phyloP scores from a whole-genome alignment of 2,113 vertebrate species.

The Setophaga coronata region DNA sequence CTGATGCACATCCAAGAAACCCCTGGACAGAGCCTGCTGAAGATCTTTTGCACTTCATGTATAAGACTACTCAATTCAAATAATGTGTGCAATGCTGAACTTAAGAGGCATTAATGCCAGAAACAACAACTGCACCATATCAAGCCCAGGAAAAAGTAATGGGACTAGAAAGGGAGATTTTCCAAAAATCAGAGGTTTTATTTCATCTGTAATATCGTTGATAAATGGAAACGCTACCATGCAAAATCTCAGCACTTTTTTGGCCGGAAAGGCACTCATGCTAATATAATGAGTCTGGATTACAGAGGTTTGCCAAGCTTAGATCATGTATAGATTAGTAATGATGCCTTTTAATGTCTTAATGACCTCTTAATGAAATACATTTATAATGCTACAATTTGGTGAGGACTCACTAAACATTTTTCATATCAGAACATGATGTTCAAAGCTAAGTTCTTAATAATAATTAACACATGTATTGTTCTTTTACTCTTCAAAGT shows the following conservation, averaged over 20 bases:
- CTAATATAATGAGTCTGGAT: constrained; percentile 48
- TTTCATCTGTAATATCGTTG: constrained; percentile 66
- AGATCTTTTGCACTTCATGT: constrained; percentile 66
- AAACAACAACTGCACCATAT: constrained; percentile 71
- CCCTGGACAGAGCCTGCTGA: constrained; percentile 50
- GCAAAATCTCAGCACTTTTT: constrained; percentile 61
- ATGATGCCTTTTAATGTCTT: constrained; percentile 58
- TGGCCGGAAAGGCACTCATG: constrained; percentile 34
- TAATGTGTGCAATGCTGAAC: constrained; percentile 35
- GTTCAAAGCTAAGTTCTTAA: constrained; percentile 62
- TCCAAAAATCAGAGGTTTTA: constrained; percentile 66
- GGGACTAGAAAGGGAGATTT: constrained; percentile 62
- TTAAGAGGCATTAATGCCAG: constrained; percentile 58
- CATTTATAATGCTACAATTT: constrained; percentile 52
- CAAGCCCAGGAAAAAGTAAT: constrained; percentile 56
- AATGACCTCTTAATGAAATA: constrained; percentile 65
- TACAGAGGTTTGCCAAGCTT: constrained; percentile 60
- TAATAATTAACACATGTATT: constrained; percentile 58
- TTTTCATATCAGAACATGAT: constrained; percentile 40
- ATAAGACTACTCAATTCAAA: constrained; percentile 57
- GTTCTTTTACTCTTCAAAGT: constrained; percentile 53
- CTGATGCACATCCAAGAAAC: constrained; percentile 66
- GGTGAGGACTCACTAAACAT: constrained; percentile 39
- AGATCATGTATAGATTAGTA: constrained; percentile 65
- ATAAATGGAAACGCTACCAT: constrained; percentile 71